Evolutionary conservation across 2,113 vertebrate genomes (phyloP), one percentile per base, ranked within the genome.

Genomic region (Cochlearius cochlearius): DNA sequence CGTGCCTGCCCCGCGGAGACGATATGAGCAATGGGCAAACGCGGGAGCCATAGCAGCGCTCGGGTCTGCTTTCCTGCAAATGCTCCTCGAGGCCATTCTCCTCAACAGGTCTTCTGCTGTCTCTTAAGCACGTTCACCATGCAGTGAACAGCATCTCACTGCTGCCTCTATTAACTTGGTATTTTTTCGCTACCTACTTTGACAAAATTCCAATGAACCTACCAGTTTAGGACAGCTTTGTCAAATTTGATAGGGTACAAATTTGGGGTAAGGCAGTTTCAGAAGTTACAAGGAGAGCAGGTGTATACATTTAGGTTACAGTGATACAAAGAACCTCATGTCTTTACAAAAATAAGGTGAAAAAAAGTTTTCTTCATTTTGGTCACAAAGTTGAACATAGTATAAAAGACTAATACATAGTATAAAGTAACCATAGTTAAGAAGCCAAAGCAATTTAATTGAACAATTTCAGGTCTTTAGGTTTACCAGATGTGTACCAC

Each of bases 1-100:
- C 0, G 1, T 6, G 21, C 52, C 63, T 15, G 49, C 36, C 63
- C 26, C 5, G 0, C 2, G 4, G 17, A 26, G 53, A 15, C 1
- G 12, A 27, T 6, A 3, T 3, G 12, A 32, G 21, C 15, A 1
- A 8, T n/a, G 63, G 45, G 52, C 30, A 56, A 38, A 26, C 0
- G 2, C 36, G 26, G 49, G 39, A 55, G 39, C 15, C 1, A 5
- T 0, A 2, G 50, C 18, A 12, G 17, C 13, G 2, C 49, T 13
- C 12, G 36, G 41, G 11, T 22, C 29, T 17, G n/a, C 13, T n/a
- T 18, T 19, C 53, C 53, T 18, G 11, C 0, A 0, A 55, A 6
- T 7, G 34, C 18, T 55, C 26, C 38, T 64, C 9, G 3, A 53
- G 59, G 38, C 45, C 15, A 5, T 9, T 27, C 59, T 88, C 23